phyloP scores from a whole-genome alignment of 30 jellyfish, hydroid and myxozoan genomes.

The Aurelia sp. region DNA sequence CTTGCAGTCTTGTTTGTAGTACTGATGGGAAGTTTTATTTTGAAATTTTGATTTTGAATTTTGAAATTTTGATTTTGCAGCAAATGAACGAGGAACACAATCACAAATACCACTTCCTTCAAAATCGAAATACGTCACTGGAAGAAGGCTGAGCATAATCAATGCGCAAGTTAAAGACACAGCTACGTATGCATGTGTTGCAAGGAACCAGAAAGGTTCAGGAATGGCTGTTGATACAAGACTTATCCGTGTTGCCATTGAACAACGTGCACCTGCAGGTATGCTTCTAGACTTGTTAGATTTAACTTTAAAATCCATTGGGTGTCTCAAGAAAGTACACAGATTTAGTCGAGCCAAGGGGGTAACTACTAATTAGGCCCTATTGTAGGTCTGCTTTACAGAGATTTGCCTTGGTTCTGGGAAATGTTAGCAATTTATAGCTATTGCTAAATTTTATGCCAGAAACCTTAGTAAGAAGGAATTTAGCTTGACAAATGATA shows the following conservation, averaged over 20 bases:
- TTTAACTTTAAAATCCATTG: no score
- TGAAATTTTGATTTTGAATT: no score
- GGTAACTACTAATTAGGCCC: no score
- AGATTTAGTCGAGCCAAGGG: no score
- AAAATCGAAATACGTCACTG: slow-evolving; percentile 23
- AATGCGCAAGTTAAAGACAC: slow-evolving; percentile 64
- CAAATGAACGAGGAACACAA: neutral
- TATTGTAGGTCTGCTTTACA: no score
- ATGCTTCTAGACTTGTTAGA: neutral
- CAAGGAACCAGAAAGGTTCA: slow-evolving; percentile 33
- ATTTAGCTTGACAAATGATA: no score
- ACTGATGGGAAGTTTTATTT: neutral
- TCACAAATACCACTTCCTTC: slow-evolving; percentile 42
- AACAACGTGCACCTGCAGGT: neutral
- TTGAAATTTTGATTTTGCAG: neutral
- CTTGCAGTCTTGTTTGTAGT: no score
- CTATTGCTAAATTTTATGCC: no score
- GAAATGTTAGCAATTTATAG: no score
- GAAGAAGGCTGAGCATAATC: slow-evolving; percentile 23
- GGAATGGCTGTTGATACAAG: slow-evolving; percentile 49
- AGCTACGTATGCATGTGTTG: slow-evolving; percentile 47
- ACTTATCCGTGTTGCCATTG: slow-evolving; percentile 33
- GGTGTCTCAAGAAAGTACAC: no score
- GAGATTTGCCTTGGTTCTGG: no score
- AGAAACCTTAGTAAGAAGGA: no score